A percentile compares a stretch with the other conserved stretches of the same genome.
Evolutionary conservation across 2,888 invertebrate genomes (phyloP).

Genomic region (Ichneumoninae sp.): DNA sequence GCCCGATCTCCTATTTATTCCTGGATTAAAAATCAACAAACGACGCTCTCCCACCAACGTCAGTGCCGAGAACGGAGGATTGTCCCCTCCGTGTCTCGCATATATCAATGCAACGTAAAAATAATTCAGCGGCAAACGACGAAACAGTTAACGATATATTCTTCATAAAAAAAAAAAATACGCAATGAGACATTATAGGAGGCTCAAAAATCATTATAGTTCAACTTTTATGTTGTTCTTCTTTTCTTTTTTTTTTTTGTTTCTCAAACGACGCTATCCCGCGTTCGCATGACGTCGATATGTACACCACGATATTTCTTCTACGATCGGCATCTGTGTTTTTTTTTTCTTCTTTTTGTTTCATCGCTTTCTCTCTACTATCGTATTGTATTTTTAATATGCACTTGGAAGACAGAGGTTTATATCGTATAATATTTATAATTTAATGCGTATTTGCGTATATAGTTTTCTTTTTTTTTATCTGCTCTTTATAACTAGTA

Average conservation of each 20-base stretch:
- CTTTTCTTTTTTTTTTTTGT: slow-evolving; percentile 9
- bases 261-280: slow-evolving; percentile 23
- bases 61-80: not conserved
- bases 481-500: slow-evolving; percentile 46
- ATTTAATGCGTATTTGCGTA: slow-evolving; percentile 67
- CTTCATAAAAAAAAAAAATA: slow-evolving; percentile 34
- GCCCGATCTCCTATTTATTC: not conserved
- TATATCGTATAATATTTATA: slow-evolving; percentile 78
- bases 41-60: not conserved
- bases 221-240: slow-evolving; percentile 14
- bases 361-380: slow-evolving; percentile 61
- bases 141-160: slow-evolving; percentile 61
- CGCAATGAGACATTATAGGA: slow-evolving; percentile 35
- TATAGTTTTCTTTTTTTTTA: slow-evolving; percentile 59
- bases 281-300: slow-evolving; percentile 60
- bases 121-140: slow-evolving; percentile 62
- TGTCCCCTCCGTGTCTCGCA: slow-evolving; percentile 16
- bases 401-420: slow-evolving; percentile 84
- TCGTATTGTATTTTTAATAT: slow-evolving; percentile 77
- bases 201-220: slow-evolving; percentile 38
- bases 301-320: slow-evolving; percentile 62
- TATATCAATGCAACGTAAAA: slow-evolving; percentile 61
- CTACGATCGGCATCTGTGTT: slow-evolving; percentile 37
- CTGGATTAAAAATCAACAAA: not conserved
- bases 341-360: slow-evolving; percentile 43